phyloP scores from a whole-genome alignment of 1,140 invertebrate genomes.

The Platorchestia sp. region DNA sequence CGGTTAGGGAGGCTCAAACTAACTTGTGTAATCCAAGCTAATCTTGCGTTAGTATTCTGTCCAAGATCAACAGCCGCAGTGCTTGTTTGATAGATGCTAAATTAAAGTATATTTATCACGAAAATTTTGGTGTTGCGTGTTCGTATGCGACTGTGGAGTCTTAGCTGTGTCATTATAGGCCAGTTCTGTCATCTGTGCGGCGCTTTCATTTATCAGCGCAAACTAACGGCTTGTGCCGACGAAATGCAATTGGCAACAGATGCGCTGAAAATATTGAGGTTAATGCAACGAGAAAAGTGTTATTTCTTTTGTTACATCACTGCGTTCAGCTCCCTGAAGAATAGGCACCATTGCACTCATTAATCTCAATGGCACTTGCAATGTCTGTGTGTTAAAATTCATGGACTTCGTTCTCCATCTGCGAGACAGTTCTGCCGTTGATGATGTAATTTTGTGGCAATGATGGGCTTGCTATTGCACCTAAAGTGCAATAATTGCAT shows the following conservation, averaged over 20 bases:
- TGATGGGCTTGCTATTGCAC: neutral
- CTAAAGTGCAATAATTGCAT: neutral
- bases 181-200: neutral
- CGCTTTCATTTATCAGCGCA: neutral
- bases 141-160: neutral
- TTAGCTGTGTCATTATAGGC: neutral
- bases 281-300: neutral
- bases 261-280: neutral
- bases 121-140: neutral
- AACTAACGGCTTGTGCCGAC: neutral
- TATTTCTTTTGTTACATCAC: neutral
- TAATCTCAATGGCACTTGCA: neutral
- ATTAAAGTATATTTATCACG: neutral
- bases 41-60: neutral
- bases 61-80: neutral
- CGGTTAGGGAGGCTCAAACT: too few species aligned
- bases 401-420: neutral
- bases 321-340: neutral
- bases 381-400: neutral
- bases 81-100: neutral
- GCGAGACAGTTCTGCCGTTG: neutral
- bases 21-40: too few species aligned
- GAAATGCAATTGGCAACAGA: neutral
- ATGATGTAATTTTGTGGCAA: constrained; percentile 9
- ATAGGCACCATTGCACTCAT: neutral